Evolutionary conservation across 2,888 invertebrate genomes (phyloP).

Genomic region (Torymus tubicola): DNA sequence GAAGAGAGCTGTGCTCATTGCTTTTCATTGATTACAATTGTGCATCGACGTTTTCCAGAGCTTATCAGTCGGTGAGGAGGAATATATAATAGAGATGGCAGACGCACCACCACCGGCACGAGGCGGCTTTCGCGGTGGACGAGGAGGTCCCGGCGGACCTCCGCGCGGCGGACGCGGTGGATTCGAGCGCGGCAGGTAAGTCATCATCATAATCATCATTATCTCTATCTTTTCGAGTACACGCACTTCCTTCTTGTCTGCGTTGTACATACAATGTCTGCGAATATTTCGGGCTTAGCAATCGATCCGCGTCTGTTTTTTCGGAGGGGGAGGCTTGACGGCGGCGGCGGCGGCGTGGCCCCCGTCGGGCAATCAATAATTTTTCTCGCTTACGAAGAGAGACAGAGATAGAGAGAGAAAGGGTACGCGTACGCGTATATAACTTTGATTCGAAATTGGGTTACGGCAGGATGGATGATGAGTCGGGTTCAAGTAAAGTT

Average conservation of each 20-base stretch:
- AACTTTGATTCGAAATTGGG: too few species aligned
- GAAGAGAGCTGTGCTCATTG: background rate
- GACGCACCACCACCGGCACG: conserved; percentile 61
- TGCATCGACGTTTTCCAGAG: too few species aligned
- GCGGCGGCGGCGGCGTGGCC: too few species aligned
- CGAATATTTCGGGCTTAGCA: background rate
- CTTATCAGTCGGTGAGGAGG: background rate
- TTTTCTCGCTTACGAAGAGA: too few species aligned
- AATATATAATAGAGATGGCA: conserved; percentile 60
- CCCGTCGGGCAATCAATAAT: too few species aligned
- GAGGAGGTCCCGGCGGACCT: conserved; percentile 68
- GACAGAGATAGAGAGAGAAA: too few species aligned
- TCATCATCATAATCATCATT: background rate
- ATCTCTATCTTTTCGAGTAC: background rate
- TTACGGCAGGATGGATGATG: too few species aligned
- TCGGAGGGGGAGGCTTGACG: background rate
- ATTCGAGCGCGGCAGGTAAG: conserved; percentile 68
- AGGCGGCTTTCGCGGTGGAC: conserved; percentile 64
- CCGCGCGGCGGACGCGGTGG: conserved; percentile 73
- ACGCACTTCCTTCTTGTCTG: too few species aligned
- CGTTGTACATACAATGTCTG: too few species aligned
- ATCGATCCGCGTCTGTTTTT: background rate
- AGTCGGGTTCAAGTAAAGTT: too few species aligned
- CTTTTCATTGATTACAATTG: conserved; percentile 13
- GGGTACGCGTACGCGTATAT: too few species aligned